These are phyloP conservation scores for Vulpes vulpes DNA, from an alignment of 2,113 vertebrate species.

Conservation along the genomic window DNA sequence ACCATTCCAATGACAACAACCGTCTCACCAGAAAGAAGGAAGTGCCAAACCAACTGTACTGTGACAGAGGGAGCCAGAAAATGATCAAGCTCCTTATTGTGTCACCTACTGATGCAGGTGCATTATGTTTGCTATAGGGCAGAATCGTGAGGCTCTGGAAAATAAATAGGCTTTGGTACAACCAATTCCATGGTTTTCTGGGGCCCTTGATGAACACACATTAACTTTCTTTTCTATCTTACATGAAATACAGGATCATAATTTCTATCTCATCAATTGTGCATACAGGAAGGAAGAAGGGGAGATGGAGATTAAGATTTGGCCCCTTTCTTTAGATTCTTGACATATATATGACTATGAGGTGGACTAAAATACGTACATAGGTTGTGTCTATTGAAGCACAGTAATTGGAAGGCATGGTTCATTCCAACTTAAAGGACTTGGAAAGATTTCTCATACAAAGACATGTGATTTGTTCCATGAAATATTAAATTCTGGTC, in stretches of 20 bases:
- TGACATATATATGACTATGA: background rate
- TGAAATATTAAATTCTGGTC: background rate
- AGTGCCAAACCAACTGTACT: background rate
- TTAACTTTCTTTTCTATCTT: background rate
- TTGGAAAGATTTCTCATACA: background rate
- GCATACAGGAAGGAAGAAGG: background rate
- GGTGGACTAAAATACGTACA: background rate
- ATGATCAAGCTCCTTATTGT: background rate
- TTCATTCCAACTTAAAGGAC: background rate
- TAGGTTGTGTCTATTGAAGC: background rate
- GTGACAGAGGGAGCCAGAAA: background rate
- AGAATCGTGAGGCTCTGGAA: background rate
- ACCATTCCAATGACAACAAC: background rate
- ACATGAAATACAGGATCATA: background rate
- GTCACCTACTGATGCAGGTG: background rate
- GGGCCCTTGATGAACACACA: background rate
- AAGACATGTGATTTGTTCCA: background rate
- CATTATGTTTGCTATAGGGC: background rate
- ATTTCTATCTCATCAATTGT: background rate
- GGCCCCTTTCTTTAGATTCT: background rate
- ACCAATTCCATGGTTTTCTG: background rate
- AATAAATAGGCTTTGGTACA: background rate
- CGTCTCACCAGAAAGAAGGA: background rate
- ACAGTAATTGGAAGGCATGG: background rate
- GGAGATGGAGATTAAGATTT: rapidly evolving